Conservation (phyloP, 2,888 invertebrate species). For the Apoda limacodes region DNA sequence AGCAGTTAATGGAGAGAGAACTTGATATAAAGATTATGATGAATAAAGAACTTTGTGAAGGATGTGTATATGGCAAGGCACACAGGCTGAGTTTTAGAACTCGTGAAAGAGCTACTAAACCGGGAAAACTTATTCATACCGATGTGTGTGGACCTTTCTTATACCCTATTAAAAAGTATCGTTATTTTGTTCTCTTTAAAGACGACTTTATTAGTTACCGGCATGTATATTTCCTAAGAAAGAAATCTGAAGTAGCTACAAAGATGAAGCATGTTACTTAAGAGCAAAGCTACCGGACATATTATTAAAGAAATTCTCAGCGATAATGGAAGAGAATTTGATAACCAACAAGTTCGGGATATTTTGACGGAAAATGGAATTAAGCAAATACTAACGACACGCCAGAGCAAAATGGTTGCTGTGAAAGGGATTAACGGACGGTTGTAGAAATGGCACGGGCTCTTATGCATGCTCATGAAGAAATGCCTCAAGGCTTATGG, state of each 20-base stretch:
- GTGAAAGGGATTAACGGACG: constrained; percentile 3
- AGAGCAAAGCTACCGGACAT: constrained; percentile 1
- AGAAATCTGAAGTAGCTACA: constrained; percentile 2
- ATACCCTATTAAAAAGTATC: constrained; percentile 1
- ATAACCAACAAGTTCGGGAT: neutral
- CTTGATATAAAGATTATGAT: constrained; percentile 11
- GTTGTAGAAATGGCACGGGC: constrained; percentile 3
- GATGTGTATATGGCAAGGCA: no score
- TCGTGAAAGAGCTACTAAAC: constrained; percentile 10
- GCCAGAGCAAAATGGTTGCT: constrained; percentile 2
- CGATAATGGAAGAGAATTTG: constrained; percentile 2
- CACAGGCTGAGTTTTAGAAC: constrained; percentile 9
- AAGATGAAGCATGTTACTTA: neutral
- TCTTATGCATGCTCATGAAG: constrained; percentile 5
- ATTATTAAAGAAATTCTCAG: constrained; percentile 3
- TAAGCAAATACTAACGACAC: constrained; percentile 3
- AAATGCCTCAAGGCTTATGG: constrained; percentile 3
- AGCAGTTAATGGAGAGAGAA: constrained; percentile 8
- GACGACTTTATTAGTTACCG: constrained; percentile 4
- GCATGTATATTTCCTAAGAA: constrained; percentile 1
- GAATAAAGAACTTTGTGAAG: no score
- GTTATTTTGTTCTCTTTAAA: constrained; percentile 7
- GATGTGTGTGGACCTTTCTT: constrained; percentile 12
- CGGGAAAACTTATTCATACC: constrained; percentile 7
- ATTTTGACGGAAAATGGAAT: neutral